A percentile compares a stretch with the other conserved stretches of the same genome.
phyloP scores from a whole-genome alignment of 2,888 invertebrate species.

The Nezara viridula region DNA sequence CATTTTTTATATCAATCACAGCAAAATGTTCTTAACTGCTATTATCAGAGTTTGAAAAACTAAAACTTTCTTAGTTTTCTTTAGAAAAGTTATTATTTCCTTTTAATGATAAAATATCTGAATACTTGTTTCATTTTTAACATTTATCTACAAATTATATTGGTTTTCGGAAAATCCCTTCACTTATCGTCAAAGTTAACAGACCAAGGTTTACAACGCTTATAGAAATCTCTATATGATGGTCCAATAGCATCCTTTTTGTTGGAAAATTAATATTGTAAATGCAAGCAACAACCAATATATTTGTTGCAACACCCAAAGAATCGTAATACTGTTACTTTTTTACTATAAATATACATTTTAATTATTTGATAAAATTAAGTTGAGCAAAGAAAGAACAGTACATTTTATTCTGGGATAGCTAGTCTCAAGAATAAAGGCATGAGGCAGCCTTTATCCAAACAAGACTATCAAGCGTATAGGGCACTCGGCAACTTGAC shows the following conservation, averaged over 20 bases:
- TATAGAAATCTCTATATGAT: conserved; percentile 28
- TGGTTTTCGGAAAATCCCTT: not conserved
- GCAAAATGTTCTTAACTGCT: not conserved
- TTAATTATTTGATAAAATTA: too few species aligned
- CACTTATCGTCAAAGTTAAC: not conserved
- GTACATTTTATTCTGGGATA: too few species aligned
- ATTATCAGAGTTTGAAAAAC: not conserved
- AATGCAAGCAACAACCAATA: not conserved
- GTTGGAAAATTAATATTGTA: not conserved
- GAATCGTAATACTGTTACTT: not conserved
- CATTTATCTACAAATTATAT: conserved; percentile 6
- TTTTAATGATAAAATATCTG: not conserved
- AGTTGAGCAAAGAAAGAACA: too few species aligned
- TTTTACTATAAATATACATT: too few species aligned
- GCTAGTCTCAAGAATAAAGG: too few species aligned
- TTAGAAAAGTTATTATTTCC: conserved; percentile 44
- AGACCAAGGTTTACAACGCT: not conserved
- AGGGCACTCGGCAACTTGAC: too few species aligned
- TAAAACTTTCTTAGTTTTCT: not conserved
- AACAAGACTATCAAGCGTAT: too few species aligned
- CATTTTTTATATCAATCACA: not conserved
- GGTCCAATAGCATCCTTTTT: conserved; percentile 7
- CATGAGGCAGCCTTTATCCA: too few species aligned
- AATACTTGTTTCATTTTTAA: not conserved
- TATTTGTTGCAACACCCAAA: conserved; percentile 4